Evolutionary conservation across 2,888 invertebrate species (phyloP), one percentile per base, ranked within the genome.

Genomic region (Andrena trimmerana): DNA sequence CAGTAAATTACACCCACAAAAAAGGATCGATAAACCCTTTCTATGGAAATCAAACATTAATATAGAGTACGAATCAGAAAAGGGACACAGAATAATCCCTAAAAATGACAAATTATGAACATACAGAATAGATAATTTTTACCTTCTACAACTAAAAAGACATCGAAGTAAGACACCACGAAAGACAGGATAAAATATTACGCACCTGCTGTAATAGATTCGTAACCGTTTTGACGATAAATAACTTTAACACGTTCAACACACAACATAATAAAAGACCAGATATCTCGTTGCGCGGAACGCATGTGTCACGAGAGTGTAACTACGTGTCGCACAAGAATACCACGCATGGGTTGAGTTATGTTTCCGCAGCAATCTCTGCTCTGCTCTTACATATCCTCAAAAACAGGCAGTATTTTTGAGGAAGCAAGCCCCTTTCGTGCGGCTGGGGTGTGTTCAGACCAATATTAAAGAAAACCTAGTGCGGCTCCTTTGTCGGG

Each of bases 391-490:
- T 36, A 16, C 36, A 20, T 50, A 76, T 50, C 65, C 27, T 60
- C 59, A 33, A 42, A 42, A 66, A 50, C 50, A 50, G 5, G 27
- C 65, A 33, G 36, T 69, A 65, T 69, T 79, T 77, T 42, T 29
- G 20, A 63, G 13, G 10, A 54, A 63, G 63, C 57, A 48, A 57
- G 20, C 33, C 57, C 10, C 24, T 42, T 62, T 52, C 75, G 50
- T 6, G 68, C n/a, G 33, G 33, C 20, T 36, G n/a, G 20, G 36
- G 16, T 27, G 65, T 69, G 68, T 48, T 79, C 50, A 31, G 20
- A 54, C 63, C 48, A 57, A 80, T 66, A 78, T 60, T 78, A 70
- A 78, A 78, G 66, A 31, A 66, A 78, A 80, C 70, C 20, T 50
- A 29, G 36, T 13, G n/a, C 50, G 29, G 63, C 29, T 69, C 31